Percentiles rank a stretch among this genome's conserved stretches.
Conservation (phyloP, 2,113 vertebrate genomes). For the human (Homo sapiens) region DNA sequence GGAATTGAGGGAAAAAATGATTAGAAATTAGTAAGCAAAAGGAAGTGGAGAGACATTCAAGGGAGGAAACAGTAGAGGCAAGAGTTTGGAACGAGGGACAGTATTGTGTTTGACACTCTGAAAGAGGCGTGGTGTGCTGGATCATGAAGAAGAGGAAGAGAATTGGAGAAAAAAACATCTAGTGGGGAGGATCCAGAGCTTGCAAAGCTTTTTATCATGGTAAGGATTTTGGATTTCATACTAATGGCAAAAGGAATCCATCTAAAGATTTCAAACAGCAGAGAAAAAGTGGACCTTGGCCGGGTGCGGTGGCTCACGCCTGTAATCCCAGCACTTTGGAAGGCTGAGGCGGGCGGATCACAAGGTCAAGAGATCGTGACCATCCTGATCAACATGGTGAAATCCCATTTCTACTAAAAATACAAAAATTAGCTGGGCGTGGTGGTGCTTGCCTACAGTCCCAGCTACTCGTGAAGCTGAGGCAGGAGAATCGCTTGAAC, state of each 20-base stretch:
- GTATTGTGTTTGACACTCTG: neutral
- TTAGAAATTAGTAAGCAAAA: neutral
- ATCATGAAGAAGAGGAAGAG: neutral
- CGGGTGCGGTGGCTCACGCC: too few relatives aligned
- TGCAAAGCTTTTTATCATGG: neutral
- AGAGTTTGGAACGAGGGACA: neutral
- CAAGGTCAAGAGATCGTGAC: too few relatives aligned
- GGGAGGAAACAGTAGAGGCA: neutral
- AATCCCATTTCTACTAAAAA: too few relatives aligned
- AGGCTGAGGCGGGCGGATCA: too few relatives aligned
- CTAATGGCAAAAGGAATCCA: neutral
- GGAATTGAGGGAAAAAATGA: neutral
- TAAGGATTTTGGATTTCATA: neutral
- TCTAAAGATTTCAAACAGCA: neutral
- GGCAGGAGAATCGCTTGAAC: too few relatives aligned
- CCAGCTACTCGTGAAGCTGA: too few relatives aligned
- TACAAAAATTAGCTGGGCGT: too few relatives aligned
- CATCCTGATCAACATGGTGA: too few relatives aligned
- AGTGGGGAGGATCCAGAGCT: neutral
- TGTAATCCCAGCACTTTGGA: too few relatives aligned
- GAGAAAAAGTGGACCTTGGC: neutral
- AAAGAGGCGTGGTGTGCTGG: neutral
- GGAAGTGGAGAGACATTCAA: neutral
- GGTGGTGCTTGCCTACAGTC: too few relatives aligned
- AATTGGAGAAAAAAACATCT: neutral